Conservation (phyloP, 1,140 invertebrate genomes). For the Andrena cerasifolii region DNA sequence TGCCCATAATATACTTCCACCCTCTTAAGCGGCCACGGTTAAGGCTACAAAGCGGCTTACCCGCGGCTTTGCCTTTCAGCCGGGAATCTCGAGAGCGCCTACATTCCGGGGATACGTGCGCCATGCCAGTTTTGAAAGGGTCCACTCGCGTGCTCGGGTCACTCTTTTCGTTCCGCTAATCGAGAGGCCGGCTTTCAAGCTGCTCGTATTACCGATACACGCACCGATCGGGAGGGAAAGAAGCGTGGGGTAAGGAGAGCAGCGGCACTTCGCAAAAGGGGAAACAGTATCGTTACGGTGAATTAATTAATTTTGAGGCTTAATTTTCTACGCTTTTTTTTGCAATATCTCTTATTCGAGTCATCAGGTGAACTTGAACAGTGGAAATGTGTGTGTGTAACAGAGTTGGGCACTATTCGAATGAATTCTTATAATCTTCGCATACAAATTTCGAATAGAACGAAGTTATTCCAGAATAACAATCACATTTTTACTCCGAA, state of each 20-base stretch:
- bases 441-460: too few relatives aligned
- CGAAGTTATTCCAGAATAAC: too few relatives aligned
- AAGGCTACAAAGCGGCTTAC: conserved; percentile 68
- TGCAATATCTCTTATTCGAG: too few relatives aligned
- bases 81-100: conserved; percentile 64
- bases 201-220: conserved; percentile 27
- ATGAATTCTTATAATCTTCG: too few relatives aligned
- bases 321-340: too few relatives aligned
- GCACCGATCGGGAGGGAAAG: conserved; percentile 7
- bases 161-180: conserved; percentile 38
- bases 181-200: conserved; percentile 31
- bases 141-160: conserved; percentile 51
- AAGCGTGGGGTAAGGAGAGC: neutral
- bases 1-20: conserved; percentile 67
- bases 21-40: conserved; percentile 64
- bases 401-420: too few relatives aligned
- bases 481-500: too few relatives aligned
- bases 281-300: too few relatives aligned
- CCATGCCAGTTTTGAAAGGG: conserved; percentile 42
- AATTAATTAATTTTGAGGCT: too few relatives aligned
- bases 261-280: too few relatives aligned
- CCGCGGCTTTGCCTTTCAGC: conserved; percentile 61
- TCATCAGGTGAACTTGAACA: too few relatives aligned
- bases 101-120: conserved; percentile 62
- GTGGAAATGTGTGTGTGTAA: too few relatives aligned